Base-by-base conservation (phyloP, 2,797 vertebrate species). In the Uromys caudimaculatus region DNA sequence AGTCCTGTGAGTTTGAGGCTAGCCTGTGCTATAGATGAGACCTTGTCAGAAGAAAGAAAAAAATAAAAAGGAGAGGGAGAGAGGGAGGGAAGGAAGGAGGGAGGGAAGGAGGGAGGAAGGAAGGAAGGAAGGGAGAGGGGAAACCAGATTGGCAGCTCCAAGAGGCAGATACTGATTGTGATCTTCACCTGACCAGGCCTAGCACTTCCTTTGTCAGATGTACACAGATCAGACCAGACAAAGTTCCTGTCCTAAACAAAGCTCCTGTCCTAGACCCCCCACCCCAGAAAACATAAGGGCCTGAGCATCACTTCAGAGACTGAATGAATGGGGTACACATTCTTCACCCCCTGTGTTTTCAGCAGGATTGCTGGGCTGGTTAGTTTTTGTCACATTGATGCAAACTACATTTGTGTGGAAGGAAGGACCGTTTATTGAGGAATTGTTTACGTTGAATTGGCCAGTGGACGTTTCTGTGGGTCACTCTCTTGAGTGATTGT, bases 281-380 rank as follows among this genome's bases (percentile, higher is more conserved):
- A 27, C 10, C 50, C 58, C 44, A 27, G 82, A 21, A 19, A 75
- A 90, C 14, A 47, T 71, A 77, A 82, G 41, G 19, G 32, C 12
- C 73, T 82, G 38, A 89, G 52, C 52, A 6, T 94, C 50, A 62
- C 83, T 91, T 85, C 38, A 7, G 64, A 85, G 69, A 35, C 52
- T 47, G 6, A 81, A 29, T 62, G 10, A 71, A n/a, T 35, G 90
- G 5, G 54, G 8, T 82, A 41, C 58, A 19, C 58, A 67, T 52
- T 91, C 78, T 35, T 91, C 75, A 79, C 54, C 76, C 23, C 32
- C 21, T 47, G 3, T 38, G n/a, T 73, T 62, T 89, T 56, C 58
- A 87, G 38, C 17, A 82, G 27, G 10, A 64, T 47, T 12, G 35
- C 44, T 13, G 29, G 1, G 2, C 16, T 41, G 0, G 9, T 62